Conservation (phyloP, 2,888 invertebrate genomes). For the Gymnosoma rotundatum region DNA sequence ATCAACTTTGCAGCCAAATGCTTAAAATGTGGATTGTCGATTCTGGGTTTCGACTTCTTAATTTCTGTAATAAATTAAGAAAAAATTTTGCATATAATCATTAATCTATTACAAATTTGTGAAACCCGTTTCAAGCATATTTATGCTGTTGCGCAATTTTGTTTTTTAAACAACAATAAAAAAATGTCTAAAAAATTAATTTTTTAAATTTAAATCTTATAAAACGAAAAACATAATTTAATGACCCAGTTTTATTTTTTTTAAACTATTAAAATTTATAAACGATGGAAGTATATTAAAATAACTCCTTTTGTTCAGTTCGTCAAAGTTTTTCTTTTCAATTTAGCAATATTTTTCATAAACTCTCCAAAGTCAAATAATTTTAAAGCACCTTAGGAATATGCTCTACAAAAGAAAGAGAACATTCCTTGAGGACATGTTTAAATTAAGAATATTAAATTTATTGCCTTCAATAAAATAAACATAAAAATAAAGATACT, state of each 20-base stretch:
- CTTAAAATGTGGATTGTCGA: too few relatives aligned
- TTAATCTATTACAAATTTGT: too few relatives aligned
- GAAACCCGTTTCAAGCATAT: too few relatives aligned
- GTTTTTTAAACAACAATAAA: too few relatives aligned
- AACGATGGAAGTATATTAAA: constrained; percentile 2
- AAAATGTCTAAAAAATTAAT: too few relatives aligned
- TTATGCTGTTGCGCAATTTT: too few relatives aligned
- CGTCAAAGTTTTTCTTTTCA: constrained; percentile 4
- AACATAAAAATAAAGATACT: constrained; percentile 51
- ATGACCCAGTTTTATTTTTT: not conserved
- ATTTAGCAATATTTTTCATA: constrained; percentile 18
- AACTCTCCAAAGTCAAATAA: constrained; percentile 29
- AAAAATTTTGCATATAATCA: too few relatives aligned
- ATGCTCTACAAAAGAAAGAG: constrained; percentile 25
- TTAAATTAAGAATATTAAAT: constrained; percentile 50
- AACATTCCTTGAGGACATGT: constrained; percentile 39
- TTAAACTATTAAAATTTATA: constrained; percentile 16
- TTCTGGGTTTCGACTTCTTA: too few relatives aligned
- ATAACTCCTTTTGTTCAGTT: constrained; percentile 14
- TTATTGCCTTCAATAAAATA: constrained; percentile 66
- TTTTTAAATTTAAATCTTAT: too few relatives aligned
- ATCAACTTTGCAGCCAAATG: too few relatives aligned
- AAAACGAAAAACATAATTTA: not conserved
- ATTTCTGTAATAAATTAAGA: too few relatives aligned
- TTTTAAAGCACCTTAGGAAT: constrained; percentile 42